These are phyloP conservation scores for Drosophila longiperda DNA, from an alignment of 2,888 invertebrate genomes.

Conservation along the genomic window DNA sequence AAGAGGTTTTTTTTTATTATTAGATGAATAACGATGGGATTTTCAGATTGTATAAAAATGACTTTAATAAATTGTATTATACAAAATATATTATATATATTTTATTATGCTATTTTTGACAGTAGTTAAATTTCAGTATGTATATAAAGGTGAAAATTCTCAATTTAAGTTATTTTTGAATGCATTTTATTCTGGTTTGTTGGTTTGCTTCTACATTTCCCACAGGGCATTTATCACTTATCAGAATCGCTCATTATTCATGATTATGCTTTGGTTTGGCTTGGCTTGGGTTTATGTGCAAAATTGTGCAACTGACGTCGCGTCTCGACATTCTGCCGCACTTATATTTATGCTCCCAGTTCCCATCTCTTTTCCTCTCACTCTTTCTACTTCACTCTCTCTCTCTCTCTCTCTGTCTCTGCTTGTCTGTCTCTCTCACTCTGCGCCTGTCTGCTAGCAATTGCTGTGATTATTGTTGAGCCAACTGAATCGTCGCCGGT, in stretches of 20 bases:
- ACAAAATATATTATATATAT: not conserved
- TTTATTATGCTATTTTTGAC: not conserved
- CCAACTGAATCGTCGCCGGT: slow-evolving; percentile 47
- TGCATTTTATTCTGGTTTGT: not conserved
- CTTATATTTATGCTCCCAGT: slow-evolving; percentile 33
- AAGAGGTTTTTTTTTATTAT: not conserved
- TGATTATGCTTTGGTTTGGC: slow-evolving; percentile 81
- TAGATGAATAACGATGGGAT: not conserved
- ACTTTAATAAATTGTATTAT: no score
- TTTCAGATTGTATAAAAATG: not conserved
- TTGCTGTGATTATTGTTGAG: slow-evolving; percentile 64
- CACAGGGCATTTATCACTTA: slow-evolving; percentile 70
- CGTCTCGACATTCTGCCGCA: slow-evolving; percentile 48
- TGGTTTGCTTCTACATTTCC: slow-evolving; percentile 65
- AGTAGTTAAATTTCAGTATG: not conserved
- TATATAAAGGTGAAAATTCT: not conserved
- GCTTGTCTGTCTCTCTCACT: slow-evolving; percentile 13
- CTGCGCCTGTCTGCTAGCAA: slow-evolving; percentile 42
- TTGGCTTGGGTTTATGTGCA: slow-evolving; percentile 74
- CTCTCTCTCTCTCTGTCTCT: slow-evolving; percentile 2
- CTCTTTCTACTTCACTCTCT: slow-evolving; percentile 7
- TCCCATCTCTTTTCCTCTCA: slow-evolving; percentile 22
- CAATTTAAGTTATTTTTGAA: not conserved
- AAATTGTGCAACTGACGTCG: slow-evolving; percentile 81
- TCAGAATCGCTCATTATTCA: slow-evolving; percentile 82